Percentiles rank a stretch among this genome's conserved stretches.
Evolutionary conservation across 1,140 invertebrate species (phyloP).

Genomic region (Bombus waltoni): DNA sequence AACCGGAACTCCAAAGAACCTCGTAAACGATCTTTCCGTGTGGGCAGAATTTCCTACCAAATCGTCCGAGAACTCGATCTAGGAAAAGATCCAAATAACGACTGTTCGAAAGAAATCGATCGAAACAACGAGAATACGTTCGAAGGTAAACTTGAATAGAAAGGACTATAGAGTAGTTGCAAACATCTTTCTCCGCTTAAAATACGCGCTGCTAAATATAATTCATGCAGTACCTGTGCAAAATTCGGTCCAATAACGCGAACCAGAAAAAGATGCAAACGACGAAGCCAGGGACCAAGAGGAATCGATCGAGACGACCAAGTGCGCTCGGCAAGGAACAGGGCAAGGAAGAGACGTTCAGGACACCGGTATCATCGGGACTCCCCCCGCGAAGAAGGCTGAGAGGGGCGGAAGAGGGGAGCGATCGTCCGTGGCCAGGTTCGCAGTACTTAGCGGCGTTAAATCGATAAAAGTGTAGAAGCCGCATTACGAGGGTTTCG

Average conservation of each 20-base stretch:
- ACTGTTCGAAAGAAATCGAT: not conserved
- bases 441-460: conserved; percentile 42
- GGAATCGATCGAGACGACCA: not conserved
- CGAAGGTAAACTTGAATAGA: too few relatives aligned
- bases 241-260: too few relatives aligned
- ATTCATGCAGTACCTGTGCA: too few relatives aligned
- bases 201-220: too few relatives aligned
- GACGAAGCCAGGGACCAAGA: not conserved
- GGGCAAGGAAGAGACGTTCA: not conserved
- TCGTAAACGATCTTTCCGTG: too few relatives aligned
- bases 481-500: conserved; percentile 63
- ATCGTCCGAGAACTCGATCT: not conserved
- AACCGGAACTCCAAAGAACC: too few relatives aligned
- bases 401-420: not conserved
- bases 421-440: conserved; percentile 46
- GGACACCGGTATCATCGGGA: conserved; percentile 31
- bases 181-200: too few relatives aligned
- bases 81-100: not conserved
- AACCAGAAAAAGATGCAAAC: not conserved
- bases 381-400: not conserved
- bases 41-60: not conserved
- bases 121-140: too few relatives aligned
- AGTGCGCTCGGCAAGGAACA: too few relatives aligned
- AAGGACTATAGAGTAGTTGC: too few relatives aligned
- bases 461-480: conserved; percentile 65